phyloP scores from a whole-genome alignment of 1,140 invertebrate genomes.

The Zaprionus davidi region DNA sequence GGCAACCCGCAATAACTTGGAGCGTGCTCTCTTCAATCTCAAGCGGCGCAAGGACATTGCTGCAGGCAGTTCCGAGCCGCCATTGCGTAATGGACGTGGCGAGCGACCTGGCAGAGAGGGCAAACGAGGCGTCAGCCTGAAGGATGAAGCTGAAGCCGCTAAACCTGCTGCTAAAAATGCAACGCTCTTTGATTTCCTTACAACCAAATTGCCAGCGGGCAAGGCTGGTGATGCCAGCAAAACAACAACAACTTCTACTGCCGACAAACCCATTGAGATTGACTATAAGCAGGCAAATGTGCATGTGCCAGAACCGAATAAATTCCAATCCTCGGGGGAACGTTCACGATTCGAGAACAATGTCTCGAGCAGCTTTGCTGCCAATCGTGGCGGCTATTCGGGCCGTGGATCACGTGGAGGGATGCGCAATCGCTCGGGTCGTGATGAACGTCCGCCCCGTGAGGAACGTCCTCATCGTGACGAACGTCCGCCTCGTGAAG shows the following conservation, averaged over 20 bases:
- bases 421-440: slow-evolving; percentile 40
- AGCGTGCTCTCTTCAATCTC: slow-evolving; percentile 88
- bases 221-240: slow-evolving; percentile 68
- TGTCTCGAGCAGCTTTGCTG: slow-evolving; percentile 81
- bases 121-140: slow-evolving; percentile 84
- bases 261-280: slow-evolving; percentile 27
- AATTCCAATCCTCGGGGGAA: slow-evolving; percentile 31
- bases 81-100: slow-evolving; percentile 84
- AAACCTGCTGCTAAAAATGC: slow-evolving; percentile 92
- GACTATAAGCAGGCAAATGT: slow-evolving; percentile 18
- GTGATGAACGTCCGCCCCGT: slow-evolving; percentile 54
- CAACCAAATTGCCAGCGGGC: slow-evolving; percentile 87
- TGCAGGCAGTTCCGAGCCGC: slow-evolving; percentile 43
- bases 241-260: slow-evolving; percentile 83
- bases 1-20: slow-evolving; percentile 90
- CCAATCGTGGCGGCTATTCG: slow-evolving; percentile 61
- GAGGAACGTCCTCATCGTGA: neutral
- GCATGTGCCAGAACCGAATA: slow-evolving; percentile 16
- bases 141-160: slow-evolving; percentile 86
- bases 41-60: slow-evolving; percentile 86
- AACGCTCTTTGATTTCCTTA: slow-evolving; percentile 94
- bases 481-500: neutral
- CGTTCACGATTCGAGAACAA: slow-evolving; percentile 80
- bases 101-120: slow-evolving; percentile 59
- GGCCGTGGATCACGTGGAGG: slow-evolving; percentile 45